Evolutionary conservation across 2,888 invertebrate genomes (phyloP), one percentile per base, ranked within the genome.

Genomic region (Drosophila melanosoma): DNA sequence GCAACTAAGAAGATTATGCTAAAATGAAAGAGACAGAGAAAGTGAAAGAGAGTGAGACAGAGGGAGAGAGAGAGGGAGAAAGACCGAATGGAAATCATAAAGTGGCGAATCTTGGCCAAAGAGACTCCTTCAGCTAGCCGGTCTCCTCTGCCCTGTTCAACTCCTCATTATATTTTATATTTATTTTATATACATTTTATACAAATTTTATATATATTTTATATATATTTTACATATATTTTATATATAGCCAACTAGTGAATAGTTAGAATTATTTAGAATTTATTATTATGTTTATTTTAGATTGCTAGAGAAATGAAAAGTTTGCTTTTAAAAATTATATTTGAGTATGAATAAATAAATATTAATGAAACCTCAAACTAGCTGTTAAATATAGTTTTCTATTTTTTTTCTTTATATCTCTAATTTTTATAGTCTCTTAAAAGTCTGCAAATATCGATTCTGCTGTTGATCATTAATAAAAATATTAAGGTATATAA

Each of bases 31-130:
- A 2, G 26, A n/a, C 7, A 35, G 3, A 20, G 15, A 32, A n/a
- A 29, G 26, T 3, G 26, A 23, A 3, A 36, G n/a, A n/a, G n/a
- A 20, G 15, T 1, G 45, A n/a, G 7, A 33, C 10, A 32, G 8
- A 10, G 49, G 6, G 17, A 5, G 1, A 17, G 8, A 33, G 2
- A n/a, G 0, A 40, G n/a, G 17, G 6, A 3, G 12, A 49, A 8
- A 10, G 5, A 38, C 26, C 38, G 26, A 40, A 49, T 36, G 48
- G 36, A 42, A 58, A 48, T 26, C 60, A 52, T 67, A 61, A 60
- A 71, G 56, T 52, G 61, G 23, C 68, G 36, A 23, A 54, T 26
- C n/a, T 48, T 35, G 54, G 35, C 23, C 35, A 35, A n/a, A n/a
- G 12, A 33, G 33, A 36, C 52, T 58, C 3, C 20, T 58, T 3